These are phyloP conservation scores for Acanthoscelides obtectus DNA, from an alignment of 2,888 invertebrate genomes.

Conservation along the genomic window DNA sequence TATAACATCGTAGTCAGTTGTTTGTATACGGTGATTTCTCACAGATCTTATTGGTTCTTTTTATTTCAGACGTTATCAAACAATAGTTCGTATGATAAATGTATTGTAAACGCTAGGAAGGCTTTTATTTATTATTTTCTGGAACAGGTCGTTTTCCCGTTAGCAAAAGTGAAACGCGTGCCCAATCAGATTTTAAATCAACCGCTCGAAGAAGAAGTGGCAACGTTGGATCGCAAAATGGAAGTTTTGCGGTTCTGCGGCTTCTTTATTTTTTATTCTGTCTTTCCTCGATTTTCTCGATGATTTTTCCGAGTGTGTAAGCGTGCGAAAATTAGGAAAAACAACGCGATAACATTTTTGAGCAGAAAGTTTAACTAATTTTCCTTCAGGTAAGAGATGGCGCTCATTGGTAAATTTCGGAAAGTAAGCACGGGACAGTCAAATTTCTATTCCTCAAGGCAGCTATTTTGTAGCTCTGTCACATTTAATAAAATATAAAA, in stretches of 20 bases:
- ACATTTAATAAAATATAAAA: conserved; percentile 22
- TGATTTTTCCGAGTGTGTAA: background rate
- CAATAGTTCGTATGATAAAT: too few relatives aligned
- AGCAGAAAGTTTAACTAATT: background rate
- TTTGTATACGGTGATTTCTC: too few relatives aligned
- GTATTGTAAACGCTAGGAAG: too few relatives aligned
- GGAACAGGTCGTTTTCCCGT: too few relatives aligned
- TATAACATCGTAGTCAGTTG: too few relatives aligned
- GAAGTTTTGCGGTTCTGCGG: background rate
- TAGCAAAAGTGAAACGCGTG: too few relatives aligned
- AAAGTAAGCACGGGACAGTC: background rate
- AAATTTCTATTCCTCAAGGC: background rate
- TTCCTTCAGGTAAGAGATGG: background rate
- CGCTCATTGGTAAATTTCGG: background rate
- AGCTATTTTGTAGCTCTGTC: background rate
- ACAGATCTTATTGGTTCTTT: too few relatives aligned
- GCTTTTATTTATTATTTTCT: too few relatives aligned
- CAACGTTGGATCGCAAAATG: background rate
- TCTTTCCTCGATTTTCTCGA: background rate
- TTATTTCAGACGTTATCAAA: too few relatives aligned
- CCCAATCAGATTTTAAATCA: background rate
- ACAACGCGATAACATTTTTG: background rate
- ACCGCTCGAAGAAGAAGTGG: background rate
- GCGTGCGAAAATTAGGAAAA: background rate
- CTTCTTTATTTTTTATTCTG: background rate